phyloP scores from a whole-genome alignment of 2,113 vertebrate genomes.

The Ophiodon elongatus region DNA sequence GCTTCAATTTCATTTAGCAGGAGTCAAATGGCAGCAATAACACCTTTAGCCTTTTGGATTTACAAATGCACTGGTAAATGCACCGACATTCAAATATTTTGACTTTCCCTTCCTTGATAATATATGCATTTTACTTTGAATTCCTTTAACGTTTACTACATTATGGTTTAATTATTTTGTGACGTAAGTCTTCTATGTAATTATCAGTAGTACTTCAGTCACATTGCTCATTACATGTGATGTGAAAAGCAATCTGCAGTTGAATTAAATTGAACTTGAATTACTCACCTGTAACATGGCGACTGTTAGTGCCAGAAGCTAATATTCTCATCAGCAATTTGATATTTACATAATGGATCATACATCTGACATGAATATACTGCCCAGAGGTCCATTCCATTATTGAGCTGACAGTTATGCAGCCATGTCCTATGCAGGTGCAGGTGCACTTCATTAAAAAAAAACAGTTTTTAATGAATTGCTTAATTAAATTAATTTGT shows the following conservation, averaged over 20 bases:
- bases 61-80: neutral
- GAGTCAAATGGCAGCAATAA: neutral
- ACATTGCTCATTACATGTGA: neutral
- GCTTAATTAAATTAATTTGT: neutral
- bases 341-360: neutral
- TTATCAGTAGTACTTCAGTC: neutral
- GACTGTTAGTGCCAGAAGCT: no score
- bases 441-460: neutral
- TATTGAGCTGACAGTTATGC: neutral
- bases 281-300: neutral
- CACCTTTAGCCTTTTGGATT: neutral
- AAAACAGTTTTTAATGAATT: neutral
- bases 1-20: neutral
- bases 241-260: neutral
- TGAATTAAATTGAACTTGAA: neutral
- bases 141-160: neutral
- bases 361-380: neutral
- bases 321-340: conserved; percentile 4
- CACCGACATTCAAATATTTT: neutral
- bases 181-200: neutral
- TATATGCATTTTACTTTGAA: neutral
- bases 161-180: neutral
- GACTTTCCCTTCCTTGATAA: neutral
- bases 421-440: neutral
- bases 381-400: neutral